Evolutionary conservation across 1,140 invertebrate genomes (phyloP).

Genomic region (Drosophila cardini): DNA sequence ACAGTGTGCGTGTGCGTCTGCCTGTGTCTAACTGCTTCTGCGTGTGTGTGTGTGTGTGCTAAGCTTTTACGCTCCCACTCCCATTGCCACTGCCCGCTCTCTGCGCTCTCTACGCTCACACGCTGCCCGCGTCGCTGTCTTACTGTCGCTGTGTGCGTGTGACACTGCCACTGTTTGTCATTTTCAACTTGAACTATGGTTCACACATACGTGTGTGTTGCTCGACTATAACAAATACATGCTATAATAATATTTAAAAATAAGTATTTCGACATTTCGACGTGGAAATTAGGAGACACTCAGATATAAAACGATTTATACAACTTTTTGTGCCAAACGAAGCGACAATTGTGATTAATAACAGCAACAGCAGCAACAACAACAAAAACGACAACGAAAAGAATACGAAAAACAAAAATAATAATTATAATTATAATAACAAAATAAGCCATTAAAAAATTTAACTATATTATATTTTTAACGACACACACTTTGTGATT

Average conservation of each 20-base stretch:
- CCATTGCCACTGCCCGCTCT: background rate
- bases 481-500: slow-evolving; percentile 56
- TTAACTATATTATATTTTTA: slow-evolving; percentile 58
- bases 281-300: slow-evolving; percentile 61
- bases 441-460: slow-evolving; percentile 35
- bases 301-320: slow-evolving; percentile 9
- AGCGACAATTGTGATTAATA: slow-evolving; percentile 77
- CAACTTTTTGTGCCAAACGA: slow-evolving; percentile 47
- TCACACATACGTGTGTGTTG: slow-evolving; percentile 49
- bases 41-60: slow-evolving; percentile 50
- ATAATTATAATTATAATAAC: slow-evolving; percentile 18
- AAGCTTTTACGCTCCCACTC: slow-evolving; percentile 62
- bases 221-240: slow-evolving; percentile 27
- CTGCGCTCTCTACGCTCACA: slow-evolving; percentile 24
- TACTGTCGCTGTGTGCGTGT: slow-evolving; percentile 29
- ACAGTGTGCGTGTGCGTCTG: slow-evolving; percentile 2
- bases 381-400: slow-evolving; percentile 32
- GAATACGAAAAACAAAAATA: slow-evolving; percentile 7
- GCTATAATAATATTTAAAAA: slow-evolving; percentile 67
- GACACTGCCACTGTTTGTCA: slow-evolving; percentile 41
- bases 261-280: slow-evolving; percentile 80
- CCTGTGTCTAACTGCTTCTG: slow-evolving; percentile 6
- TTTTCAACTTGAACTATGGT: slow-evolving; percentile 73
- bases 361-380: slow-evolving; percentile 34
- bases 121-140: slow-evolving; percentile 9